Evolutionary conservation across 2,113 vertebrate genomes (phyloP).

Genomic region (Himantopus leucocephalus): DNA sequence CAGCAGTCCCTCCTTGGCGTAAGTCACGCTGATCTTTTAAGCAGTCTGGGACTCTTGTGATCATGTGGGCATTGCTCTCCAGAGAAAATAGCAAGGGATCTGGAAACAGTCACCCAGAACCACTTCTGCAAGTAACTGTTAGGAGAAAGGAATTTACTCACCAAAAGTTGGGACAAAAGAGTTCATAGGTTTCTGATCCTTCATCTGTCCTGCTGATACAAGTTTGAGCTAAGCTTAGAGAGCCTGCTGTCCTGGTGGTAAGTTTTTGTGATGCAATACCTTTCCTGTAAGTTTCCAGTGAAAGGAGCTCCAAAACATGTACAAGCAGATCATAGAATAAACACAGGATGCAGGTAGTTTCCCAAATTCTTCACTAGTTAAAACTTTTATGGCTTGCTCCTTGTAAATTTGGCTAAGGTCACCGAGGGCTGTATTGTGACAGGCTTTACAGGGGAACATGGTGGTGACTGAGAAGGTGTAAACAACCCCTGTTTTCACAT

Average conservation of each 20-base stretch:
- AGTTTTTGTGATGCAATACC: neutral
- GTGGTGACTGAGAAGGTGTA: neutral
- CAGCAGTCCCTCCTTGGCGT: neutral
- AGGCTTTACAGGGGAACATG: neutral
- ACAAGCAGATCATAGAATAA: neutral
- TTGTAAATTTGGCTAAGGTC: neutral
- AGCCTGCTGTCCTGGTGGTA: neutral
- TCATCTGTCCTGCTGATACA: neutral
- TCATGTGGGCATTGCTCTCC: neutral
- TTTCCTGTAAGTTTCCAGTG: neutral
- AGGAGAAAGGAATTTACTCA: neutral
- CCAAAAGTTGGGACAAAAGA: neutral
- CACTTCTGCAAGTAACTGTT: neutral
- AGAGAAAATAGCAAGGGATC: neutral
- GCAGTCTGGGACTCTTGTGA: neutral
- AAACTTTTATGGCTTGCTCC: neutral
- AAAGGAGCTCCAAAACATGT: neutral
- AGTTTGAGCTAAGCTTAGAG: neutral
- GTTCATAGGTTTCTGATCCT: neutral
- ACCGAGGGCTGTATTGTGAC: neutral
- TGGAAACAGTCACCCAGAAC: neutral
- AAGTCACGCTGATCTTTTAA: neutral
- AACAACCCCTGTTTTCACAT: neutral
- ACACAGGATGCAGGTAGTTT: conserved; percentile 3
- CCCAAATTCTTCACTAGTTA: neutral